phyloP scores from a whole-genome alignment of 2,888 invertebrate genomes.

The Gastrophysa polygoni region DNA sequence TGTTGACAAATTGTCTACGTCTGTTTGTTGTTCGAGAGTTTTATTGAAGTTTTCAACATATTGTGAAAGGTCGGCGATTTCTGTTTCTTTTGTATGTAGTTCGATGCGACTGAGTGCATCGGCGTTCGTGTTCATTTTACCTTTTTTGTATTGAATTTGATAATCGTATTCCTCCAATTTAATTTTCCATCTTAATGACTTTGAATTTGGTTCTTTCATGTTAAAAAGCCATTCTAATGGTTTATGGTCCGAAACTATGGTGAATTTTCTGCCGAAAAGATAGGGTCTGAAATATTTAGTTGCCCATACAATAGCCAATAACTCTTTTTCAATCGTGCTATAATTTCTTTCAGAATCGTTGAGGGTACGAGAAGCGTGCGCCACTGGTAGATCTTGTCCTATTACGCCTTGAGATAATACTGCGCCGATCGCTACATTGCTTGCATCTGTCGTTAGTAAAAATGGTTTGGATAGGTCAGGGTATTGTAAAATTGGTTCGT shows the following conservation, averaged over 20 bases:
- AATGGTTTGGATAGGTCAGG: constrained; percentile 27
- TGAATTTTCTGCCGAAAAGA: constrained; percentile 11
- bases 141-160: background rate
- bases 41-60: background rate
- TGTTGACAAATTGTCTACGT: background rate
- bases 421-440: constrained; percentile 29
- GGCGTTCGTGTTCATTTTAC: constrained; percentile 16
- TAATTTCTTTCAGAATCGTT: constrained; percentile 27
- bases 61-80: background rate
- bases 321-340: constrained; percentile 34
- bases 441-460: too few species aligned
- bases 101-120: constrained; percentile 14
- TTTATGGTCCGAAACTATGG: constrained; percentile 30
- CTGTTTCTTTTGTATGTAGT: constrained; percentile 2
- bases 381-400: too few species aligned
- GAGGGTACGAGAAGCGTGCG: too few species aligned
- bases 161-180: constrained; percentile 19
- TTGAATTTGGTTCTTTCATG: constrained; percentile 22
- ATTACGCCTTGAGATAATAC: background rate
- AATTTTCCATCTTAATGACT: constrained; percentile 17
- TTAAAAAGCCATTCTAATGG: constrained; percentile 32
- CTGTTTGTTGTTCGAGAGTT: background rate
- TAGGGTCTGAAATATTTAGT: too few species aligned
- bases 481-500: background rate
- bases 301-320: too few species aligned